Evolutionary conservation across 2,113 vertebrate species (phyloP).

Genomic region (Poicephalus gulielmi): DNA sequence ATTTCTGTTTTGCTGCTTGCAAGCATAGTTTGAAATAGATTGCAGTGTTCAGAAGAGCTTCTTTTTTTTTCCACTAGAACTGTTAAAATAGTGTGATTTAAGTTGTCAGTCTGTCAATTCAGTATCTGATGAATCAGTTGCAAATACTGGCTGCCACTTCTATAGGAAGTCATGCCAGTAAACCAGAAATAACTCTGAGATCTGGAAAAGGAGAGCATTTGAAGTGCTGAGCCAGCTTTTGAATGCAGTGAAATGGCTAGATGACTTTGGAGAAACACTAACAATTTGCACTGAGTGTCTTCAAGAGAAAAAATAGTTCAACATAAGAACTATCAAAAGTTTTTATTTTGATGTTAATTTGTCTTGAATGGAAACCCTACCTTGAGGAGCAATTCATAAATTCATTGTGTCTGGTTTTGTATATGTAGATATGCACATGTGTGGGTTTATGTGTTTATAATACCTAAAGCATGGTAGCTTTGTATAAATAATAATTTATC

Average conservation of each 20-base stretch:
- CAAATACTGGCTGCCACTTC: constrained; percentile 3
- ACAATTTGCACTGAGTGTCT: not conserved
- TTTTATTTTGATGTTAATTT: not conserved
- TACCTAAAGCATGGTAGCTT: not conserved
- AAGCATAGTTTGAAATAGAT: not conserved
- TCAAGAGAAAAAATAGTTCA: not conserved
- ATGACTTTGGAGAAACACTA: not conserved
- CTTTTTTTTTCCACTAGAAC: not conserved
- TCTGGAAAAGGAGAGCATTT: not conserved
- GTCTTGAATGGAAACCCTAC: not conserved
- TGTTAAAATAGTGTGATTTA: not conserved
- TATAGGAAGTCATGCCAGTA: not conserved
- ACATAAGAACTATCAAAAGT: not conserved
- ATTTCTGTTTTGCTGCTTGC: not conserved
- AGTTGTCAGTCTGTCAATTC: not conserved
- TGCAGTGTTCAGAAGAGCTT: not conserved
- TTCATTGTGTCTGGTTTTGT: not conserved
- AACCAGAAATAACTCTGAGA: not conserved
- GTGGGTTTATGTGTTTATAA: not conserved
- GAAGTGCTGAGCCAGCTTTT: not conserved
- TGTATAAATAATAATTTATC: not conserved
- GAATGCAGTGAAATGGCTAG: not conserved
- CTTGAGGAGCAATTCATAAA: not conserved
- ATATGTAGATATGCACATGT: rapidly evolving
- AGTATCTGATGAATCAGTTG: not conserved